Base-by-base conservation (phyloP, 2,888 invertebrate genomes). In the Fabriciana adippe region DNA sequence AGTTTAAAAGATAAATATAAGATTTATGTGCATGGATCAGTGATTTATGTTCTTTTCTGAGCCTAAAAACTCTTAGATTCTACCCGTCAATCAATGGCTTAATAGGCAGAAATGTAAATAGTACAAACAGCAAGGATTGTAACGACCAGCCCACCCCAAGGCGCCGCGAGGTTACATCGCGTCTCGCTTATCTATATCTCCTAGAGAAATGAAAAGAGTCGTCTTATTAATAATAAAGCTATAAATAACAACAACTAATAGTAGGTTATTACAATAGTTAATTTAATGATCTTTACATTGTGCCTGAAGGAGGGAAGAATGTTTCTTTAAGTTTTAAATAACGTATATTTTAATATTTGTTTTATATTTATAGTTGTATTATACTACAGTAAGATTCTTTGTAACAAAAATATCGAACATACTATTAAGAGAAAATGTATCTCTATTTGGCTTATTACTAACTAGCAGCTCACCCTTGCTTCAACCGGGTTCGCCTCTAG, bases 121-220 rank as follows among this genome's bases (percentile, higher is more conserved):
- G 66, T 18, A 64, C 65, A 56, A 63, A 65, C 67, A 64, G 67
- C 64, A 67, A 31, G 66, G 69, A 66, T 66, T 78, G 68, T 69
- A 76, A 76, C 73, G 71, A 73, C 70, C 80, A 76, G 86, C 82
- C 81, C 85, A 85, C 86, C 78, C 81, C 74, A 74, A 78, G 78
- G 78, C 83, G 88, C 87, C 87, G 88, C 59, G 59, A 87, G 85
- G 78, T 66, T 74, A 73, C 71, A 75, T 74, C 75, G 35, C 35
- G 72, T 50, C 56, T 59, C 64, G 66, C 75, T 81, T 87, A 86
- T 88, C 88, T 84, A 65, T 78, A 84, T 85, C 82, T 78, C 66
- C 54, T 69, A 75, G 41, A 15, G 70, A 73, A 67, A 75, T 53
- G 73, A 65, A 69, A 82, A 73, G 87, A 87, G 86, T 75, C 72